Evolutionary conservation across 2,888 invertebrate species (phyloP).

Genomic region (Apantesis nais): DNA sequence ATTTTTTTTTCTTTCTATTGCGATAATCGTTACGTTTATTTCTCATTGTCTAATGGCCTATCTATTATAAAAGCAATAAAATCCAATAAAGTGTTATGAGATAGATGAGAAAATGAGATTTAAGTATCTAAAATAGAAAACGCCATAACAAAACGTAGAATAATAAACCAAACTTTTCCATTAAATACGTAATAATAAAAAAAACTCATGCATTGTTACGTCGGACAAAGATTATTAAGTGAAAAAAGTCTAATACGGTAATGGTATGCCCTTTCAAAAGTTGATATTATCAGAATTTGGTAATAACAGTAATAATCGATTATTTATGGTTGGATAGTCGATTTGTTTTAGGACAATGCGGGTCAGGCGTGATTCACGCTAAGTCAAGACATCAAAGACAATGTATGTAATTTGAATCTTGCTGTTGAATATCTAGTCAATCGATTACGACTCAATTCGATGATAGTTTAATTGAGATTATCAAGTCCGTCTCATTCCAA

Average conservation of each 20-base stretch:
- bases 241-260: neutral
- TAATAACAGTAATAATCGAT: slow-evolving; percentile 40
- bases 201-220: slow-evolving; percentile 18
- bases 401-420: slow-evolving; percentile 34
- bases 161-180: neutral
- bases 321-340: slow-evolving; percentile 43
- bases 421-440: slow-evolving; percentile 67
- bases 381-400: slow-evolving; percentile 67
- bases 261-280: slow-evolving; percentile 7
- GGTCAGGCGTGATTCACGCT: slow-evolving; percentile 62
- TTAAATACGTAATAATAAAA: slow-evolving; percentile 1
- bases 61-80: neutral
- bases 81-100: neutral
- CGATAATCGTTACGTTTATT: neutral
- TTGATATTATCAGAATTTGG: slow-evolving; percentile 30
- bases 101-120: too few species aligned
- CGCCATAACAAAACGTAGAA: neutral
- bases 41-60: neutral
- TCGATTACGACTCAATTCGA: slow-evolving; percentile 50
- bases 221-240: too few species aligned
- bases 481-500: neutral
- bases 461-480: slow-evolving; percentile 42
- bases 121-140: neutral
- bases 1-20: neutral
- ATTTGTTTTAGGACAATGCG: slow-evolving; percentile 52